Evolutionary conservation across 1,140 invertebrate genomes (phyloP), one percentile per base, ranked within the genome.

Genomic region (Acromyrmex heyeri): DNA sequence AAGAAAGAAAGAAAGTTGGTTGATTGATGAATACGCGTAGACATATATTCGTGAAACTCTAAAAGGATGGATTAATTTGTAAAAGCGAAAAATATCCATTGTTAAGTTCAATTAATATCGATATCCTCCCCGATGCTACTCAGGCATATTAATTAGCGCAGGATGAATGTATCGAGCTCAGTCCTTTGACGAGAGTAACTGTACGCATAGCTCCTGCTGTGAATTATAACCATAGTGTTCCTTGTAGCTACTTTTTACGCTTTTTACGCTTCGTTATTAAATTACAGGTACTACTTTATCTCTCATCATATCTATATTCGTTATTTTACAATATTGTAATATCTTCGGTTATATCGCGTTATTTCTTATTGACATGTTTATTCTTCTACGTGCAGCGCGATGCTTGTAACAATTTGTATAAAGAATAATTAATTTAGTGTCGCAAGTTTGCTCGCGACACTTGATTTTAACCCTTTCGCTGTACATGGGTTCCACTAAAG

Each of bases 381-480:
- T 27, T 34, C 18, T 61, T 75, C 14, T 7, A 18, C 24, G 14
- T 16, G 34, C 34, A 5, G 67, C 79, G 38, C 53, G 55, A 73
- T 50, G 69, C 70, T 61, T 30, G 38, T 48, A 72, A 70, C 69
- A 83, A 59, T 83, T 61, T 73, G 24, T 55, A 83, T 55, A 83
- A 83, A 83, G 69, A 83, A 83, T 82, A 82, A 82, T 83, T 83
- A 83, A 83, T 83, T 83, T 73, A 75, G 69, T 44, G 8, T 83
- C 69, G 48, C 79, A 75, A 61, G 79, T 75, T 57, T 83, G 69
- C 8, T 75, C 38, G 3, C 69, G 79, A 83, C 79, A 81, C 34
- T 73, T 57, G 69, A 83, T 83, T 83, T 83, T 83, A 75, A 83
- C 69, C 79, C 79, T 83, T 83, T 75, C 55, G 72, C 69, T 38